Base-by-base conservation (phyloP, 2,888 invertebrate genomes). In the Caenorhabditis zanzibari region DNA sequence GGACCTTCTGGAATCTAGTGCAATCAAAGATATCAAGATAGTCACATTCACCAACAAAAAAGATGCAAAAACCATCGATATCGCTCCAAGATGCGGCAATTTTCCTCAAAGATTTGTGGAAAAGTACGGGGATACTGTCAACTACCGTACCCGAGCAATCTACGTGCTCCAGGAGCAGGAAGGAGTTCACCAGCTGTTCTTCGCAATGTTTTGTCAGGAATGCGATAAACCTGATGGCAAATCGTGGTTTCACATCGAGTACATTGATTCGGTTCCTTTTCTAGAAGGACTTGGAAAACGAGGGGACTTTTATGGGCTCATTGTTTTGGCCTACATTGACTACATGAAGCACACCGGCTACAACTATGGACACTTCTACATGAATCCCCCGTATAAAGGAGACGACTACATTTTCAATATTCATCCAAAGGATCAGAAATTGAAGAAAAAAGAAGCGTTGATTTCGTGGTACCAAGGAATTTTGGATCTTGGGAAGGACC, bases 361-460 rank as follows among this genome's bases (percentile, higher is more conserved):
- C 56, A 1, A 4, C 1, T 14, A 28, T 3, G 28, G 28, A 9
- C 28, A 56, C 14, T 5, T 56, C 24, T 56, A 22, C 22, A 28
- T 28, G 1, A 26, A 56, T 28, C 28, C 56, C 1, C 56, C 56
- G 12, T 28, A 5, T 2, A 2, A 4, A 14, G 56, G 56, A 28
- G 56, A 56, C 28, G 56, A 56, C 28, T 56, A 56, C 16, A n/a
- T 56, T 2, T 56, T 56, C 28, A 26, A 56, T 16, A 16, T 28
- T 4, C 56, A 56, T 16, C 28, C 28, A 56, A 38, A 2, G 2
- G 12, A 2, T 2, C 38, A 38, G 10, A 12, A 2, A 6, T 38
- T 10, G 5, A 2, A 10, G 38, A 12, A 12, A 2, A 6, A 38
- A 12, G 2, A 38, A 12, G 10, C 2, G 2, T 12, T 38, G 2